These are phyloP conservation scores for Notoglanidium macrostoma DNA, from an alignment of 2,797 vertebrate genomes.

Conservation along the genomic window DNA sequence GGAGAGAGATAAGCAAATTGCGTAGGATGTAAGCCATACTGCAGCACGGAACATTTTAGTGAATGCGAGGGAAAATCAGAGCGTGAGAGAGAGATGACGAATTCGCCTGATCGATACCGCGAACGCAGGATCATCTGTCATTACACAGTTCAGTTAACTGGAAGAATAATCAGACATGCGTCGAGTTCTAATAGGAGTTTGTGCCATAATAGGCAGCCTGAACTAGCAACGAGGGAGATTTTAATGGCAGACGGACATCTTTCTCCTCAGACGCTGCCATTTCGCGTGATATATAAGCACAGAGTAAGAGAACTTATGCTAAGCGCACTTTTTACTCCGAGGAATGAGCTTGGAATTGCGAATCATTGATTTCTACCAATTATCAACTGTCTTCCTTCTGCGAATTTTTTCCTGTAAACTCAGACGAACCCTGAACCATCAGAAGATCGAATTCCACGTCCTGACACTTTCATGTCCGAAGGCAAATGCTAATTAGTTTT, in stretches of 20 bases:
- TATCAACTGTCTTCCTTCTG: background rate
- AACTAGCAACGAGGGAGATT: no score
- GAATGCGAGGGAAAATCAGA: background rate
- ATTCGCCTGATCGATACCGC: background rate
- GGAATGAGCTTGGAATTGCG: background rate
- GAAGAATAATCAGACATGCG: background rate
- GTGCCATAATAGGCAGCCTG: background rate
- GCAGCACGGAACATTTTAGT: background rate
- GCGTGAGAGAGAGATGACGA: background rate
- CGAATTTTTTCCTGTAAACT: background rate
- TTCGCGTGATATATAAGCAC: background rate
- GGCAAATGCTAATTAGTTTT: background rate
- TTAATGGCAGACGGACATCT: background rate
- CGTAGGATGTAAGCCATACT: slow-evolving; percentile 18
- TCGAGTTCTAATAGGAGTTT: background rate
- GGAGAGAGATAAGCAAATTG: slow-evolving; percentile 15
- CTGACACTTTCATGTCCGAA: background rate
- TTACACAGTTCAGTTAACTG: background rate
- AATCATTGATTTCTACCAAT: background rate
- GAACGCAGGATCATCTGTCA: background rate
- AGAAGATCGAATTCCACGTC: background rate
- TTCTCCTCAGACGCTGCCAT: background rate
- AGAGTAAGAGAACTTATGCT: background rate
- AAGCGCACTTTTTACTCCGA: background rate
- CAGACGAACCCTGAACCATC: background rate